These are phyloP conservation scores for Formica exsecta DNA, from an alignment of 1,140 invertebrate species.

Conservation along the genomic window DNA sequence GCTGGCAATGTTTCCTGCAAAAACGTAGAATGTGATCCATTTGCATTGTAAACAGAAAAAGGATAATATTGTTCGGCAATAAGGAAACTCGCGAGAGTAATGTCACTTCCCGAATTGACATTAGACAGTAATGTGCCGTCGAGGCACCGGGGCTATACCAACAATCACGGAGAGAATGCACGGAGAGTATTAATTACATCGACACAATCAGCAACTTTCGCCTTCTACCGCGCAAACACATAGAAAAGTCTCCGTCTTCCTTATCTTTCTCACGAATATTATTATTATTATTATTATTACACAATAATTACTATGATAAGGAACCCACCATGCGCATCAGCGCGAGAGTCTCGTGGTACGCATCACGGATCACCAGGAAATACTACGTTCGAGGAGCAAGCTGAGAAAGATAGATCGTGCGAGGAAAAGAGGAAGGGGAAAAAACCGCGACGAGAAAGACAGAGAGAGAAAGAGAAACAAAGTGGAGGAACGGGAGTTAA, in stretches of 20 bases:
- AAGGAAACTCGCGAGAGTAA: background rate
- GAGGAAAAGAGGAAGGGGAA: conserved; percentile 42
- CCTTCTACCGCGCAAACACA: background rate
- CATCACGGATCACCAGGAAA: conserved; percentile 69
- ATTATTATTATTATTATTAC: conserved; percentile 10
- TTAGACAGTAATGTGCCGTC: background rate
- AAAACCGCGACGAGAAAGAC: conserved; percentile 9
- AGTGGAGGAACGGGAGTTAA: conserved; percentile 1
- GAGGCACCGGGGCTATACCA: background rate
- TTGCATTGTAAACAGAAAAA: background rate
- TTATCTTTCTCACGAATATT: background rate
- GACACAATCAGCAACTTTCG: conserved; percentile 33
- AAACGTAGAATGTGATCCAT: conserved; percentile 60
- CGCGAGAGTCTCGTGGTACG: conserved; percentile 58
- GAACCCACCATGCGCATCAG: conserved; percentile 42
- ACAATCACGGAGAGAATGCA: background rate
- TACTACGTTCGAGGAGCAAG: conserved; percentile 49
- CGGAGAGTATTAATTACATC: conserved; percentile 15
- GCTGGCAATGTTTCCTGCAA: conserved; percentile 72
- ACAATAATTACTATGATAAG: background rate
- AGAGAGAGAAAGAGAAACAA: background rate
- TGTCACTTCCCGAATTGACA: conserved; percentile 2
- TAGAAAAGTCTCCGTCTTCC: background rate
- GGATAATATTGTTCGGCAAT: background rate
- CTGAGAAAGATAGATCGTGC: conserved; percentile 20